Evolutionary conservation across 2,888 invertebrate species (phyloP), one percentile per base, ranked within the genome.

Genomic region (Erebia ligea): DNA sequence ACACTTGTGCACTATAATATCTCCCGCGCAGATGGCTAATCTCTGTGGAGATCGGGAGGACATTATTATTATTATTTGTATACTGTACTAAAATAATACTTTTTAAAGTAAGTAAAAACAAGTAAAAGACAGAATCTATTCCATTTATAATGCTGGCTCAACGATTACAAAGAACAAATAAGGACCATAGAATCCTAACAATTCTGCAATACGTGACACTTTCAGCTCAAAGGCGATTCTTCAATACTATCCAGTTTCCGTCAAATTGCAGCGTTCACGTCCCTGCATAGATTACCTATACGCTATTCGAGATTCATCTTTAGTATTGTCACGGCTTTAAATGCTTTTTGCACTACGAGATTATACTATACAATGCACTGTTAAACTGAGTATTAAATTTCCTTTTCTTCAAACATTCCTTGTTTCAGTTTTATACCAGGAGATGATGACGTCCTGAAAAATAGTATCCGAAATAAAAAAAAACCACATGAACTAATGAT

Each of bases 181-280:
- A 57, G 13, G 13, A 21, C 15, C 8, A 48, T 21, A 62, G 45
- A 62, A 48, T 61, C 4, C n/a, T 8, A 59, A 42, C 11, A 42
- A 8, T 34, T 25, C 15, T 9, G 61, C 42, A 19, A 21, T 45
- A 48, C 62, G 48, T 48, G 62, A 62, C 62, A 62, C 15, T 48
- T 21, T 62, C 62, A 21, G 10, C 45, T 62, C 21, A 61, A 62
- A 62, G 62, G 62, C 45, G 15, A 62, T 62, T 62, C 48, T 62
- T 48, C 48, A 15, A 45, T 48, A 21, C 48, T 19, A 17, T 45
- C 42, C 48, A 45, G 62, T 62, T 62, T 21, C 45, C 62, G 48
- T 62, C 21, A 45, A 62, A 48, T 62, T 62, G 62, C 62, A 21
- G 48, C 45, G 45, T 45, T 62, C 17, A 62, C 19, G 19, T 61